Percentiles rank a stretch among this genome's conserved stretches.
phyloP scores from a whole-genome alignment of 2,113 vertebrate species.

The Zonotrichia leucophrys region DNA sequence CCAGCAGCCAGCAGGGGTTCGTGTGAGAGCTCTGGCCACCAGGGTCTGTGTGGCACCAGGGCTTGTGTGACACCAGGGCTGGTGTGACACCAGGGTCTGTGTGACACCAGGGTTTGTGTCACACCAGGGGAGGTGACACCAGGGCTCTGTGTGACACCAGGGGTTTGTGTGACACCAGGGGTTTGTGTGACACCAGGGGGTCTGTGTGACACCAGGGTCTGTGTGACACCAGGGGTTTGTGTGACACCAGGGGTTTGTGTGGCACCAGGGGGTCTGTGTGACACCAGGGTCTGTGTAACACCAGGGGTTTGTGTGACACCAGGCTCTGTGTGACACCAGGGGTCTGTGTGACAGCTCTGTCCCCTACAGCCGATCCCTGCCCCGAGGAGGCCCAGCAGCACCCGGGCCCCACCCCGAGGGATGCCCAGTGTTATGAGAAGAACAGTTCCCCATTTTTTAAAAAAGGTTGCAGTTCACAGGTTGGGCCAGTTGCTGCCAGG shows the following conservation, averaged over 20 bases:
- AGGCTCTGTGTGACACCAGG: not conserved
- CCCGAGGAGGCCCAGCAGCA: fast-evolving
- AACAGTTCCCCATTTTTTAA: no score
- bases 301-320: not conserved
- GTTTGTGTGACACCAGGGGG: no score
- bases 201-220: no score
- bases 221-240: no score
- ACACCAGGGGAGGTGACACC: not conserved
- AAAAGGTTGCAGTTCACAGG: no score
- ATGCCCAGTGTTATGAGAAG: not conserved
- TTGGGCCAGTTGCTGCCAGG: no score
- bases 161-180: not conserved
- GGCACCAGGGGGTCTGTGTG: no score
- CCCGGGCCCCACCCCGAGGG: not conserved
- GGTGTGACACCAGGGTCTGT: no score
- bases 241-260: no score
- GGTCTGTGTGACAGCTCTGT: not conserved
- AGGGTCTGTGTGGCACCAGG: not conserved
- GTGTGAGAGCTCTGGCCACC: no score
- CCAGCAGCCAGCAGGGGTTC: not conserved
- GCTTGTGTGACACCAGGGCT: not conserved
- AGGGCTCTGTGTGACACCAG: no score
- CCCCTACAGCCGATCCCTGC: not conserved
- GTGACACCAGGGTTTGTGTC: not conserved
- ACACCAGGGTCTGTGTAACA: not conserved